These are phyloP conservation scores for Neoaliturus tenellus DNA, from an alignment of 2,888 invertebrate genomes.

Conservation along the genomic window DNA sequence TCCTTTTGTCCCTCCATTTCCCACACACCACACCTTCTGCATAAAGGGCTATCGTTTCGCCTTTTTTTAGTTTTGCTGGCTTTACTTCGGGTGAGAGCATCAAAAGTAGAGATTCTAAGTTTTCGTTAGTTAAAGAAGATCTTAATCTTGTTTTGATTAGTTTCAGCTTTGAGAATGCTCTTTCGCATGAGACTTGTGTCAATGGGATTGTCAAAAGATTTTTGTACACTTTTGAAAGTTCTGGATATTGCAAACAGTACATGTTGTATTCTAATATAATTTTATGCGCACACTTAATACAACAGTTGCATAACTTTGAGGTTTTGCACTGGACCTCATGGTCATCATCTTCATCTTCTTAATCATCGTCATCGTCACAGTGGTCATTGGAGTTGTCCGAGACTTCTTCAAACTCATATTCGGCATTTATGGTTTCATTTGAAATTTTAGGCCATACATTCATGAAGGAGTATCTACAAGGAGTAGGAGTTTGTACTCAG, in stretches of 20 bases:
- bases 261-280: slow-evolving; percentile 4
- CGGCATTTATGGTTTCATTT: neutral
- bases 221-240: slow-evolving; percentile 39
- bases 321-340: neutral
- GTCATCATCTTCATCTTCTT: neutral
- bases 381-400: neutral
- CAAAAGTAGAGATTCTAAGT: slow-evolving; percentile 46
- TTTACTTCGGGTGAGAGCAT: too few species aligned
- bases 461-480: neutral
- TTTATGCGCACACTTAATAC: slow-evolving; percentile 31
- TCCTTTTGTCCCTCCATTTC: too few species aligned
- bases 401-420: neutral
- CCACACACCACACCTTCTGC: too few species aligned
- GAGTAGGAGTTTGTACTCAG: neutral
- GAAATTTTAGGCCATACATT: too few species aligned
- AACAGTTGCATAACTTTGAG: neutral
- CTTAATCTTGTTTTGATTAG: slow-evolving; percentile 53
- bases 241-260: neutral
- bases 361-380: neutral
- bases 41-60: too few species aligned
- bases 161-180: slow-evolving; percentile 55
- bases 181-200: slow-evolving; percentile 48
- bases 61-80: too few species aligned
- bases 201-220: slow-evolving; percentile 40
- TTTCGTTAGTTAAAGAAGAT: slow-evolving; percentile 14